phyloP scores from a whole-genome alignment of 1,140 invertebrate genomes.

The Notospermus geniculatus region DNA sequence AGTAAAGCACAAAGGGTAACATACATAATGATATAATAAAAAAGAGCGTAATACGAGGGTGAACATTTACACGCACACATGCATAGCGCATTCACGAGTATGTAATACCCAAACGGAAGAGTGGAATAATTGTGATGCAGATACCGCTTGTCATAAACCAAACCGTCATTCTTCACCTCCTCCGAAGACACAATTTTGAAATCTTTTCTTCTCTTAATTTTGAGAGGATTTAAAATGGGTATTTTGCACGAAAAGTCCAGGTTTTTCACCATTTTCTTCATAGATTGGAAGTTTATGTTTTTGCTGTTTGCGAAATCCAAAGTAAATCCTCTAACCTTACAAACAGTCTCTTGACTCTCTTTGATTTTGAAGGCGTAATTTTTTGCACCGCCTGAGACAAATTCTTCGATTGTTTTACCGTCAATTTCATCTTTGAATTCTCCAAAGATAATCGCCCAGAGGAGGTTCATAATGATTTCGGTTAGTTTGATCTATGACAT shows the following conservation, averaged over 20 bases:
- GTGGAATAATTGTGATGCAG: background rate
- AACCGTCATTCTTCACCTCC: background rate
- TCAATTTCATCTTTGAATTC: conserved; percentile 39
- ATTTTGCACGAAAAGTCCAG: background rate
- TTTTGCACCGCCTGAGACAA: conserved; percentile 26
- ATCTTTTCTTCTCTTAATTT: background rate
- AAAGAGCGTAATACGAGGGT: too few species aligned
- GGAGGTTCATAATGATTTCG: conserved; percentile 17
- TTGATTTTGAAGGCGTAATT: conserved; percentile 19
- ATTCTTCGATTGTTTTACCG: conserved; percentile 4
- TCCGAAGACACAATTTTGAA: background rate
- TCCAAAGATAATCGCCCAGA: conserved; percentile 37
- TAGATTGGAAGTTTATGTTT: background rate
- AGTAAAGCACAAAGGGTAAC: too few species aligned
- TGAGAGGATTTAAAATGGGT: background rate
- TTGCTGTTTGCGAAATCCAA: background rate
- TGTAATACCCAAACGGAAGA: background rate
- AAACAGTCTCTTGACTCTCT: background rate
- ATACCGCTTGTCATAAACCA: background rate
- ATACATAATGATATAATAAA: too few species aligned
- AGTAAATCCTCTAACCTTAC: background rate
- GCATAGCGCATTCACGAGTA: too few species aligned
- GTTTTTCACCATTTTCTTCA: background rate
- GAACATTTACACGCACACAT: too few species aligned
- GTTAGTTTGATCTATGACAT: conserved; percentile 15